A percentile compares a stretch with the other conserved stretches of the same genome.
Evolutionary conservation across 2,113 vertebrate species (phyloP).

Genomic region (Platichthys flesus): DNA sequence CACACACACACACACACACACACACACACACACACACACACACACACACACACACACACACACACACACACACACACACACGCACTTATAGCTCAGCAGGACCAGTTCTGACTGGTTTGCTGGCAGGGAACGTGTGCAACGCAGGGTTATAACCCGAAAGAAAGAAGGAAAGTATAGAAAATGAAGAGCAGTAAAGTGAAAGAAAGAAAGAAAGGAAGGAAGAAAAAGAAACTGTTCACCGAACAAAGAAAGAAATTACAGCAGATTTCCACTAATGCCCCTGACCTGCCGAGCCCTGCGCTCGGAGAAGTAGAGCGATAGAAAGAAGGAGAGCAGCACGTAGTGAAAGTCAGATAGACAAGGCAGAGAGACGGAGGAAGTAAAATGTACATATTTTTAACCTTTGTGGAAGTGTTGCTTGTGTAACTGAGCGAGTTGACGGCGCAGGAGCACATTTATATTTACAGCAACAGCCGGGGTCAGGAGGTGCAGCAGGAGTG

Average conservation of each 20-base stretch:
- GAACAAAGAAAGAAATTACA: slow-evolving; percentile 42
- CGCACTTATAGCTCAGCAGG: slow-evolving; percentile 69
- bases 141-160: slow-evolving; percentile 42
- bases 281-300: slow-evolving; percentile 81
- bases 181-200: slow-evolving; percentile 54
- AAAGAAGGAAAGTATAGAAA: slow-evolving; percentile 34
- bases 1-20: slow-evolving; percentile 4
- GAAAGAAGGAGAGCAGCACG: slow-evolving; percentile 27
- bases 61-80: slow-evolving; percentile 7
- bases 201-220: slow-evolving; percentile 35
- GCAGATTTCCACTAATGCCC: slow-evolving; percentile 69
- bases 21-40: slow-evolving; percentile 18
- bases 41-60: slow-evolving; percentile 25
- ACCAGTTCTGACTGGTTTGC: slow-evolving; percentile 91
- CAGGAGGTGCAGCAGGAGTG: slow-evolving; percentile 44
- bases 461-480: slow-evolving; percentile 61
- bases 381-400: slow-evolving; percentile 62
- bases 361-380: slow-evolving; percentile 54
- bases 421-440: slow-evolving; percentile 59
- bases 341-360: slow-evolving; percentile 29
- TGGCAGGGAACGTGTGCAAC: slow-evolving; percentile 85
- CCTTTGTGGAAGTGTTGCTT: slow-evolving; percentile 60
- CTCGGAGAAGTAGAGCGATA: slow-evolving; percentile 44
- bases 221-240: not conserved
- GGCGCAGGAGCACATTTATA: slow-evolving; percentile 60